Percentiles rank a stretch among this genome's conserved stretches.
phyloP scores from a whole-genome alignment of 2,888 invertebrate genomes.

The Tethea ocularis region DNA sequence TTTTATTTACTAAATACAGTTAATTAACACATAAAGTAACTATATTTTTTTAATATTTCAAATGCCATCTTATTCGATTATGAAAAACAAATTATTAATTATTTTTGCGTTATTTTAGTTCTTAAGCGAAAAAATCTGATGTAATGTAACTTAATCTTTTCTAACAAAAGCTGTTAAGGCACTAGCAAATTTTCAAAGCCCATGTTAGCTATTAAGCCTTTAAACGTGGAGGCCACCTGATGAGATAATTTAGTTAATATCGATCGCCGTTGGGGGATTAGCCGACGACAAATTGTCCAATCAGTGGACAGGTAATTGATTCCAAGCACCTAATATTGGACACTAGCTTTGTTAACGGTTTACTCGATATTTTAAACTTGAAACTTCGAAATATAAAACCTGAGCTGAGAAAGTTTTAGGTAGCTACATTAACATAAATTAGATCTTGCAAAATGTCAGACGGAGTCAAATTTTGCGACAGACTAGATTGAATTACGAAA shows the following conservation, averaged over 20 bases:
- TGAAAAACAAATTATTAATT: too few relatives aligned
- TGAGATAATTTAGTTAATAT: conserved; percentile 77
- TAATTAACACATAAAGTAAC: too few relatives aligned
- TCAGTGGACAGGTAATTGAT: conserved; percentile 85
- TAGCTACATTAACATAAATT: not conserved
- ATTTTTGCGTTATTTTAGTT: too few relatives aligned
- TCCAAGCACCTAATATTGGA: conserved; percentile 69
- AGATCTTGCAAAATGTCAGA: not conserved
- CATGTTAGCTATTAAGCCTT: conserved; percentile 22
- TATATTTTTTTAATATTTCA: too few relatives aligned
- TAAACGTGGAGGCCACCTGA: conserved; percentile 52
- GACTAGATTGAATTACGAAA: not conserved
- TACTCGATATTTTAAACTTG: conserved; percentile 32
- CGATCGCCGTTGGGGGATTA: conserved; percentile 68
- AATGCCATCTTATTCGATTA: too few relatives aligned
- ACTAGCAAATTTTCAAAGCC: conserved; percentile 16
- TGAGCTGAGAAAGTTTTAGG: not conserved
- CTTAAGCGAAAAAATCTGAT: too few relatives aligned
- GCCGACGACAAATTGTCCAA: conserved; percentile 84
- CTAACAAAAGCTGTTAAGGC: conserved; percentile 17
- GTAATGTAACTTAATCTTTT: conserved; percentile 8
- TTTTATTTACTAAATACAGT: too few relatives aligned
- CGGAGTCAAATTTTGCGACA: conserved; percentile 2
- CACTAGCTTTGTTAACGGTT: conserved; percentile 47
- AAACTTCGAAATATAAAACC: conserved; percentile 26